Base-by-base conservation (phyloP, 2,888 invertebrate species). In the Chromoteleia sp. region DNA sequence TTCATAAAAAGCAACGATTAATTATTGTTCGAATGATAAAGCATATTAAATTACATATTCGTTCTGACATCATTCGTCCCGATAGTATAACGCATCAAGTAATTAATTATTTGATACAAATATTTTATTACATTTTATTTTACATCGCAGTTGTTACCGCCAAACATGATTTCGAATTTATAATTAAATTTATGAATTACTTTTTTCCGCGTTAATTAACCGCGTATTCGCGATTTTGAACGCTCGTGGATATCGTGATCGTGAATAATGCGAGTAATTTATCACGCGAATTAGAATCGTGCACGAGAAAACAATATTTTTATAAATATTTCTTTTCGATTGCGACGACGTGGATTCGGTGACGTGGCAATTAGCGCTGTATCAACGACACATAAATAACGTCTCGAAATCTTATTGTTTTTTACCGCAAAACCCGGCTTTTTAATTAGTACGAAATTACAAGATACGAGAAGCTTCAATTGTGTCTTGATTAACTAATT, bases 401-500 rank as follows among this genome's bases (percentile, higher is more conserved):
- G n/a, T n/a, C 10, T 36, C 8, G 10, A n/a, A 36, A 36, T 1
- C n/a, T 36, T 2, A 8, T 10, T 2, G 36, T 1, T 36, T 36
- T 36, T 36, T 5, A 36, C 2, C 36, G 36, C n/a, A 43, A 43
- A 43, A 12, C 19, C 8, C 1, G 4, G 17, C 41, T 56, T 68
- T 56, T 68, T 56, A 52, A 70, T 70, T 70, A 36, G 21, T 58
- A 39, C 30, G 19, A 21, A 61, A 71, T 71, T 52, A 71, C 19
- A 54, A 15, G 50, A 73, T 79, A 68, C 77, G 81, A 39, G 59
- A 76, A 73, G 86, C 88, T 88, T 88, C 88, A 88, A 89, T 88
- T 88, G 87, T 87, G 83, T 74, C 87, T 86, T 88, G 87, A 87
- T 87, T 88, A 87, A 89, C 89, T 89, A 89, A 89, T 89, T 89